Conservation (phyloP, 2,797 vertebrate species). For the Phoxinus dragarum region DNA sequence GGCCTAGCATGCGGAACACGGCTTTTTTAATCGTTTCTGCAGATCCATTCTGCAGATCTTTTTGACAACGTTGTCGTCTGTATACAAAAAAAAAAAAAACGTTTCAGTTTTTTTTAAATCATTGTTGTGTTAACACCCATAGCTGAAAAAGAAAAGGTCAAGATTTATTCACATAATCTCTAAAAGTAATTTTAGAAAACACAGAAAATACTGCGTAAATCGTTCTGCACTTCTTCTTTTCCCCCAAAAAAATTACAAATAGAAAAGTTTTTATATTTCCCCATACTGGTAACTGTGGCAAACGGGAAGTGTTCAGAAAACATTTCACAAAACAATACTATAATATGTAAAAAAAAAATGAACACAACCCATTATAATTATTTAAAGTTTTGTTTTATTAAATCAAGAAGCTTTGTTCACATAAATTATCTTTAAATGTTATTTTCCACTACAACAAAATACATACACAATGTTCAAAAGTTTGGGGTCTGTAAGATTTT, state of each 20-base stretch:
- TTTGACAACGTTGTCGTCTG: background rate
- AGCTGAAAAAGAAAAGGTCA: background rate
- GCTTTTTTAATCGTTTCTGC: background rate
- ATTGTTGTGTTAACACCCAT: background rate
- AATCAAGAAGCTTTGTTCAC: background rate
- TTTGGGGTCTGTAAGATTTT: background rate
- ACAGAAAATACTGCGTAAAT: background rate
- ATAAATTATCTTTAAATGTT: background rate
- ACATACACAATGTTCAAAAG: background rate
- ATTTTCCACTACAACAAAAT: background rate
- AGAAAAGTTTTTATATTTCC: rapidly evolving
- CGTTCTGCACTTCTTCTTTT: background rate
- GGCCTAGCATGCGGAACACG: background rate
- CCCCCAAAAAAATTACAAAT: background rate
- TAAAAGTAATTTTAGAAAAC: background rate
- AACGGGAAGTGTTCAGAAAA: background rate
- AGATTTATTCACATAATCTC: background rate
- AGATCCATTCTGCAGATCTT: background rate
- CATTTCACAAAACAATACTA: background rate
- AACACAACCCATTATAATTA: background rate
- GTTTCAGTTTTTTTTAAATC: rapidly evolving
- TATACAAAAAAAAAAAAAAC: background rate
- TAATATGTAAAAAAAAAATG: background rate
- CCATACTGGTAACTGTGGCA: background rate
- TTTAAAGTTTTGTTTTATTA: background rate